Evolutionary conservation across 2,797 vertebrate genomes (phyloP).

Genomic region (Mionectes olivaceus): DNA sequence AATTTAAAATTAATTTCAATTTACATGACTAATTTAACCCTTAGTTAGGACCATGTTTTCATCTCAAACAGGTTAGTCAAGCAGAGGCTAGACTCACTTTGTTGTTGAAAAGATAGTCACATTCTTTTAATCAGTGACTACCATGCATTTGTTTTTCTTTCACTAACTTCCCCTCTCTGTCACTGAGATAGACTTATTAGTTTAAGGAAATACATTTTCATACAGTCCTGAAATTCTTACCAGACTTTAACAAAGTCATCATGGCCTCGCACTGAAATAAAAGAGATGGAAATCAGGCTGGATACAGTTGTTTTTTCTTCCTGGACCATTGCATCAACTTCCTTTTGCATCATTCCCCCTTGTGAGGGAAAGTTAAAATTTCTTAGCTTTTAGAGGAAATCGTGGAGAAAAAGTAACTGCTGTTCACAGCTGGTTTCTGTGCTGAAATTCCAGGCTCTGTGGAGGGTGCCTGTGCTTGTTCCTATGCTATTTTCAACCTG

Average conservation of each 20-base stretch:
- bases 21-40: slow-evolving; percentile 70
- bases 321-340: background rate
- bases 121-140: slow-evolving; percentile 53
- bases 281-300: background rate
- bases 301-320: background rate
- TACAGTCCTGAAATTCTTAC: background rate
- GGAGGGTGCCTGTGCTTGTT: background rate
- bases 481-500: background rate
- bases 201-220: slow-evolving; percentile 27
- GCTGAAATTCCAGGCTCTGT: background rate
- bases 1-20: slow-evolving; percentile 70
- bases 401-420: background rate
- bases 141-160: slow-evolving; percentile 59
- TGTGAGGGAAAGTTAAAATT: background rate
- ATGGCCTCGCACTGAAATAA: background rate
- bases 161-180: background rate
- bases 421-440: background rate
- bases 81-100: slow-evolving; percentile 60
- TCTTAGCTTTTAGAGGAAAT: background rate
- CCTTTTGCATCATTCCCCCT: background rate
- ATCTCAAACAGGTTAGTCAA: slow-evolving; percentile 39
- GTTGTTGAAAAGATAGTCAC: slow-evolving; percentile 24
- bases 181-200: slow-evolving; percentile 28
- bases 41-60: slow-evolving; percentile 56
- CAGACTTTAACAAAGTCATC: background rate